Base-by-base conservation (phyloP, 2,888 invertebrate species). In the Caenorhabditis sulstoni region DNA sequence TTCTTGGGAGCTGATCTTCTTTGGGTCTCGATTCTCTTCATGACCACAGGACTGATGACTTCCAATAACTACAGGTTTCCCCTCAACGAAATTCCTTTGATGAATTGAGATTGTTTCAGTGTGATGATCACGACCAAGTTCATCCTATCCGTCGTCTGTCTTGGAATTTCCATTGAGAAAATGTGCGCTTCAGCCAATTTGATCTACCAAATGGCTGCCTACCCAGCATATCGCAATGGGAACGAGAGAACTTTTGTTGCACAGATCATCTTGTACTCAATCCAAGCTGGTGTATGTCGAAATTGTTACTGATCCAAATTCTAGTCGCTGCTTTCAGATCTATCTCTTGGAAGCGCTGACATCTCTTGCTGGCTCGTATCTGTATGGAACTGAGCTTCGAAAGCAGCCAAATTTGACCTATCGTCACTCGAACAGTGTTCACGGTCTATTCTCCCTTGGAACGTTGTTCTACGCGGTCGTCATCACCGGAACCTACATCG, bases 1-100 rank as follows among this genome's bases (percentile, higher is more conserved):
- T 90, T 85, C 66, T 57, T 87, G 9, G 86, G 89, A 20, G 87
- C 87, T 12, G 89, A 90, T 58, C 77, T 90, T 18, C 80, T 90
- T 0, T 90, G 90, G 90, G 77, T 86, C 23, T 85, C 87, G 0
- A 77, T 86, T 41, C 82, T 90, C 3, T 87, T 88, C 61, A 82
- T 86, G 45, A 84, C 85, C 8, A 85, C 87, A 12, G 87, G 85
- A 57, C 49, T 90, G 7, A 77, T 90, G 37, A 79, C 83, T 29
- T 85, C 86, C 1, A 71, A 75, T 35, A 87, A 90, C 73, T 82
- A 84, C 53, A 80, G 81, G 88, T 87, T 29, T n/a, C n/a, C n/a
- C n/a, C n/a, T n/a, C n/a, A n/a, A n/a, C n/a, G n/a, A n/a, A n/a
- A n/a, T n/a, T n/a, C n/a, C n/a, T n/a, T n/a, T n/a, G n/a, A n/a